Conservation (phyloP, 2,113 vertebrate genomes). For the Tapirus terrestris region DNA sequence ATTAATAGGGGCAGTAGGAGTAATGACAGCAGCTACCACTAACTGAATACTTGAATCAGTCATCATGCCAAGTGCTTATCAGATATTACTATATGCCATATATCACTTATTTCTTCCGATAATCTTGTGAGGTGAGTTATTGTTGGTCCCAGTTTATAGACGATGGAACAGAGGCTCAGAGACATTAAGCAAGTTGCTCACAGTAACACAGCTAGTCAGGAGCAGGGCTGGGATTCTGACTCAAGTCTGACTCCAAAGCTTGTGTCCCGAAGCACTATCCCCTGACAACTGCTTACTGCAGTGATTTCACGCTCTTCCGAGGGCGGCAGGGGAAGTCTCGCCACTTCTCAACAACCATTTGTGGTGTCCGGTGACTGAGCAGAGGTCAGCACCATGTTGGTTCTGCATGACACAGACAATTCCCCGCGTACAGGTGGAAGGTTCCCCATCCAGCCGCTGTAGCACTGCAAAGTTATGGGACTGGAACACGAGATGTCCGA, state of each 20-base stretch:
- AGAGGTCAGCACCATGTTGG: neutral
- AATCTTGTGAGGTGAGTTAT: neutral
- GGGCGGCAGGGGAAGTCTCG: neutral
- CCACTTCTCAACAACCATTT: neutral
- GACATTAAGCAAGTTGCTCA: slow-evolving; percentile 3
- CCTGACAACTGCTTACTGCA: neutral
- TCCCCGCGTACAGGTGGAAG: neutral
- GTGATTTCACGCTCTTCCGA: neutral
- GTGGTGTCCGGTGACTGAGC: neutral
- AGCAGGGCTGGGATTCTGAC: neutral
- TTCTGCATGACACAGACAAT: neutral
- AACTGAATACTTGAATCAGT: neutral
- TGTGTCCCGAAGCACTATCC: neutral
- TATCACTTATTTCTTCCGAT: neutral
- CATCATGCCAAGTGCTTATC: neutral
- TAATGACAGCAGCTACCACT: neutral
- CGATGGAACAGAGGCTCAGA: neutral
- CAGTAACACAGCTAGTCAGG: neutral
- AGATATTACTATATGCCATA: neutral
- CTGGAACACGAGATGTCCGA: neutral
- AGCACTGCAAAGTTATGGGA: neutral
- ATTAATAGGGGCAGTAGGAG: neutral
- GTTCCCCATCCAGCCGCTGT: neutral
- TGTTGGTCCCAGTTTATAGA: neutral
- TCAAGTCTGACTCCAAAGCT: neutral